Evolutionary conservation across 2,888 invertebrate genomes (phyloP).

Genomic region (Drosophila prostipennis): DNA sequence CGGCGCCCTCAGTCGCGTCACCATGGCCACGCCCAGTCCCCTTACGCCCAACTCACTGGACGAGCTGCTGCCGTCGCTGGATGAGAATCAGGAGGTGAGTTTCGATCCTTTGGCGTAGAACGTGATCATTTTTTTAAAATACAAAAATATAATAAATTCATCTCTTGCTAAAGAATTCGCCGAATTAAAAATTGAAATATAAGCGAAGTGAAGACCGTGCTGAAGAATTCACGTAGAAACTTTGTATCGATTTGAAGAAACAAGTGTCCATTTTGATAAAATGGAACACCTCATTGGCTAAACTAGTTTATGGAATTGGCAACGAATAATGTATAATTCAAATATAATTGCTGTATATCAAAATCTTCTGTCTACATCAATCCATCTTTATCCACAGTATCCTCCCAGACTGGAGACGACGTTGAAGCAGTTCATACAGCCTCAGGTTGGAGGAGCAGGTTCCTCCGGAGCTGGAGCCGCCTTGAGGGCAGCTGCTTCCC

Average conservation of each 20-base stretch:
- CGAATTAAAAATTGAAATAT: too few relatives aligned
- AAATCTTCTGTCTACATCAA: neutral
- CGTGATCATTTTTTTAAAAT: too few relatives aligned
- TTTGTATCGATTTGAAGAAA: too few relatives aligned
- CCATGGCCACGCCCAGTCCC: conserved; percentile 88
- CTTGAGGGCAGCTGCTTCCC: conserved; percentile 54
- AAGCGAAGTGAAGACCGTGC: too few relatives aligned
- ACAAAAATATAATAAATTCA: too few relatives aligned
- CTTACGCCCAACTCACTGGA: conserved; percentile 93
- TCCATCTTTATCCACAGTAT: conserved; percentile 58
- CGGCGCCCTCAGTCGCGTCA: conserved; percentile 74
- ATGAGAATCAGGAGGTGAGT: conserved; percentile 90
- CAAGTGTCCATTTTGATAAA: too few relatives aligned
- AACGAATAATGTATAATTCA: too few relatives aligned
- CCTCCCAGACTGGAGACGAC: conserved; percentile 67
- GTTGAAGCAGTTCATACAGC: conserved; percentile 68
- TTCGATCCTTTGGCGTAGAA: neutral
- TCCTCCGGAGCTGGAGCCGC: conserved; percentile 31
- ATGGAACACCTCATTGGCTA: too few relatives aligned
- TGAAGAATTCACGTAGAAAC: too few relatives aligned
- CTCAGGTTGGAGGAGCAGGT: conserved; percentile 40
- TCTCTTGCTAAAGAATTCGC: neutral
- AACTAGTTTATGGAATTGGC: too few relatives aligned
- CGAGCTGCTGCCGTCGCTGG: conserved; percentile 91
- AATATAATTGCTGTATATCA: neutral